phyloP scores from a whole-genome alignment of 2,113 vertebrate genomes.

The Phyllostomus hastatus region DNA sequence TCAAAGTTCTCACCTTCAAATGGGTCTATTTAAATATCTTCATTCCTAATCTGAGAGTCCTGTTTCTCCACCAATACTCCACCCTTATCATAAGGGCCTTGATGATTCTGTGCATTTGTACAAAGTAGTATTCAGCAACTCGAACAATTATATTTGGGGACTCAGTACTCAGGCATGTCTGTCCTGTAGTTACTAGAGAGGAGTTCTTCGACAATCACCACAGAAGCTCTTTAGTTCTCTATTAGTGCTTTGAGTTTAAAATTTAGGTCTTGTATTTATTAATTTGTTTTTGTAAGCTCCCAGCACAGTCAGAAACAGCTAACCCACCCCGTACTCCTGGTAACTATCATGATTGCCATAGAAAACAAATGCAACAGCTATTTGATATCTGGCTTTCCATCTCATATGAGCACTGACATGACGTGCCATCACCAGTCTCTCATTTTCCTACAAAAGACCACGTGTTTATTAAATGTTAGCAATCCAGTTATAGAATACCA shows the following conservation, averaged over 20 bases:
- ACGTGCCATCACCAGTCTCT: neutral
- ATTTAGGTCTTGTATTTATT: neutral
- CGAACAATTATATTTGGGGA: neutral
- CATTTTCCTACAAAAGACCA: neutral
- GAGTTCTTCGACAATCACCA: neutral
- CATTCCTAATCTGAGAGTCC: neutral
- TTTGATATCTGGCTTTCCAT: neutral
- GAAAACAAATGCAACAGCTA: neutral
- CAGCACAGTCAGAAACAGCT: neutral
- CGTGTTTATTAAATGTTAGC: neutral
- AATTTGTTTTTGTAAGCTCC: neutral
- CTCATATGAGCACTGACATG: neutral
- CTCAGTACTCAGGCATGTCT: neutral
- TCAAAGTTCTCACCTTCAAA: neutral
- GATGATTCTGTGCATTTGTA: neutral
- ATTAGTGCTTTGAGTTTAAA: neutral
- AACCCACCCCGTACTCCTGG: neutral
- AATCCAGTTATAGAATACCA: neutral
- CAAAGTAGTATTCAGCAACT: neutral
- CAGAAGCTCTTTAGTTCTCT: neutral
- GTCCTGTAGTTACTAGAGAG: neutral
- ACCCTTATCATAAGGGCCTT: neutral
- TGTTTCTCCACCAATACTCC: neutral
- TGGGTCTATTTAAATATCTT: neutral
- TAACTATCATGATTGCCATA: neutral